Conservation (phyloP, 2,888 invertebrate genomes). For the Stomorhina lunata region DNA sequence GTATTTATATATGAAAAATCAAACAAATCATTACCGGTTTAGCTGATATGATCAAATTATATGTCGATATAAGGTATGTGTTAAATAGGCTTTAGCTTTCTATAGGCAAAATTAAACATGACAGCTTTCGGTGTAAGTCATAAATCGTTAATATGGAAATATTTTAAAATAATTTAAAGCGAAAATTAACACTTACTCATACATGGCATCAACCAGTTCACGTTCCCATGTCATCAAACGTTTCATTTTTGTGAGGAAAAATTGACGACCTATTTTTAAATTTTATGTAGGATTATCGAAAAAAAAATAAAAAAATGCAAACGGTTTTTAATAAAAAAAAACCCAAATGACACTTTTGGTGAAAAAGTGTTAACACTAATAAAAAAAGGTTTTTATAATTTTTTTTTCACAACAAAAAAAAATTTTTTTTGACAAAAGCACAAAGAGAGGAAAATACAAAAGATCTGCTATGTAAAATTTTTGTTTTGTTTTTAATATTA, state of each 20-base stretch:
- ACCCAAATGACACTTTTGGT: neutral
- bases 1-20: too few species aligned
- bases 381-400: neutral
- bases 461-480: too few species aligned
- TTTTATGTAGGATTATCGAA: neutral
- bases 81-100: too few species aligned
- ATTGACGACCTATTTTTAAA: constrained; percentile 25
- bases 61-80: too few species aligned
- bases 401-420: neutral
- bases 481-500: constrained; percentile 36
- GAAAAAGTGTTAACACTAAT: neutral
- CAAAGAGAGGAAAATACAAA: neutral
- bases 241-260: constrained; percentile 71
- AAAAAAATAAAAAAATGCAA: neutral
- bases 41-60: too few species aligned
- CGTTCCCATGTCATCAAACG: constrained; percentile 77
- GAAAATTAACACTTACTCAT: constrained; percentile 73
- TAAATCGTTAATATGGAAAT: neutral
- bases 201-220: constrained; percentile 77
- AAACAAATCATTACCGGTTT: too few species aligned
- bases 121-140: too few species aligned
- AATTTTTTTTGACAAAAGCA: neutral
- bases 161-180: constrained; percentile 2
- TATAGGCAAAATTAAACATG: too few species aligned
- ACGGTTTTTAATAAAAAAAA: neutral